Evolutionary conservation across 2,113 vertebrate species (phyloP).

Genomic region (Apodemus sylvaticus): DNA sequence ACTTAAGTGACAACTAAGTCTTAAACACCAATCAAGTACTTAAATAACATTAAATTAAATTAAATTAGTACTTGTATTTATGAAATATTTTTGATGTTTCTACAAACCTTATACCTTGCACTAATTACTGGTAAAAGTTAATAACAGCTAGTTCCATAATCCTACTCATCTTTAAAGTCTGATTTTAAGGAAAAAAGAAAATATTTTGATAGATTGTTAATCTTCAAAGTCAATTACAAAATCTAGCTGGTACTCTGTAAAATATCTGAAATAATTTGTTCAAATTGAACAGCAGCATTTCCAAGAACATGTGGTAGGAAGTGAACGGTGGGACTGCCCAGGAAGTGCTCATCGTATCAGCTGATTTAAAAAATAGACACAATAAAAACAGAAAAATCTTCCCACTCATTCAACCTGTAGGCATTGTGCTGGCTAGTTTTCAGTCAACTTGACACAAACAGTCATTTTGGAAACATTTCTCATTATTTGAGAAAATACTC

Average conservation of each 20-base stretch:
- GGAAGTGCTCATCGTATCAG: neutral
- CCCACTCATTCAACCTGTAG: neutral
- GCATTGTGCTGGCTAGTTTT: neutral
- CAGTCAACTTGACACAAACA: neutral
- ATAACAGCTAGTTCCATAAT: neutral
- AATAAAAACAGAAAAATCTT: neutral
- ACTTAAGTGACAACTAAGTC: neutral
- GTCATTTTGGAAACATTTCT: neutral
- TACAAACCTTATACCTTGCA: neutral
- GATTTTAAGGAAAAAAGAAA: neutral
- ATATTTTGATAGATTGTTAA: neutral
- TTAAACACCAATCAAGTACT: neutral
- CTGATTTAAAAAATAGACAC: neutral
- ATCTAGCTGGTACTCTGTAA: neutral
- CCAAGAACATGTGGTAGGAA: neutral
- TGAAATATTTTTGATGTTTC: constrained; percentile 5
- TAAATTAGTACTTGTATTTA: neutral
- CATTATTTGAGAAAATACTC: neutral
- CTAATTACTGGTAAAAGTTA: constrained; percentile 7
- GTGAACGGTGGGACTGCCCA: neutral
- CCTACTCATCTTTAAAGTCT: neutral
- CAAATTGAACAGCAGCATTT: neutral
- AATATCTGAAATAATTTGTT: neutral
- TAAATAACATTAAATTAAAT: neutral
- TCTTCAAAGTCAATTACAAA: neutral